Evolutionary conservation across 2,113 vertebrate species (phyloP), one percentile per base, ranked within the genome.

Genomic region (Phrynosoma platyrhinos): DNA sequence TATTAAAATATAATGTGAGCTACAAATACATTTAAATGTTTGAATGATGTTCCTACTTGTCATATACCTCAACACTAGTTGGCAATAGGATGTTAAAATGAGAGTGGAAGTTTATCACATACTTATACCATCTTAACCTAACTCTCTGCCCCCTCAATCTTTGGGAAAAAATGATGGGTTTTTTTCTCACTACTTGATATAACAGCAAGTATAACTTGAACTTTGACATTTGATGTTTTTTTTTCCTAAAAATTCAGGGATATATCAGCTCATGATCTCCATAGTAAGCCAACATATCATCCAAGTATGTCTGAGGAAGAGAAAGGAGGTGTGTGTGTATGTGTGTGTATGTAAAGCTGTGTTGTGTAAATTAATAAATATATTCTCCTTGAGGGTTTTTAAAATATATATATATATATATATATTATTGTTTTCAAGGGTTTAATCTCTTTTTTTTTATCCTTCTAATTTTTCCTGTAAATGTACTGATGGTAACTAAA

Each of bases 11-110:
- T 96, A 98, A 99, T 99, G 98, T 99, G 98, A 98, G 97, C 94
- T 97, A 27, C 30, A 30, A 95, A 94, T 95, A 95, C 94, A 96
- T 95, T 95, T 96, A 96, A 95, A 97, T 95, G 97, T 97, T 97
- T 98, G 97, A 98, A 98, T 97, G 97, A 97, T 97, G 97, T 97
- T 97, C 97, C 97, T 98, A 98, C 96, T 98, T 98, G 97, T 98
- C 97, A 98, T 98, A 98, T 99, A 99, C 99, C 99, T 99, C 99
- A 99, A 97, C 98, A 97, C 97, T 98, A 98, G 97, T 97, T 98
- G 98, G 98, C 98, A 99, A 98, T 98, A 98, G 98, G 97, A 97
- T 96, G 95, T 96, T 93, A 95, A 97, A 94, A 96, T 94, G 96
- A 97, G 96, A 95, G 95, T 96, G 96, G 94, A 96, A 95, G 96